Base-by-base conservation (phyloP, 1,140 invertebrate species). In the Pseudomyrmex dendroicus region DNA sequence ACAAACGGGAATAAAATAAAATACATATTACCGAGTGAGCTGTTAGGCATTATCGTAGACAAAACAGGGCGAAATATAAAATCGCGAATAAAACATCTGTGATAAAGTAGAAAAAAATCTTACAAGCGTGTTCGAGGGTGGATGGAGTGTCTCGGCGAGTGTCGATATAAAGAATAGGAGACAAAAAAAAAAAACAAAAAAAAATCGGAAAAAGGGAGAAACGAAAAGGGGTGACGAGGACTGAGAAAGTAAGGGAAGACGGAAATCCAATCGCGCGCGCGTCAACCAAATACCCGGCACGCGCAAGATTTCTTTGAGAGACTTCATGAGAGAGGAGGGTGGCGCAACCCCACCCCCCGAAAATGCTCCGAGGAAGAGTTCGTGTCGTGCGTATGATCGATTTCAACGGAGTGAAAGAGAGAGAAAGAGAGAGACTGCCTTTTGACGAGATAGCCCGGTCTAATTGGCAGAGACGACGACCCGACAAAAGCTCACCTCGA, bases 41-140 rank as follows among this genome's bases (percentile, higher is more conserved):
- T 85, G 63, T 66, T 35, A 83, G 67, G 68, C 67, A 74, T 89
- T 35, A 35, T 35, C 35, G 35, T 35, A 35, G 35, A 35, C 35
- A 35, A 70, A 54, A 48, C 63, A 77, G 84, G 78, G 84, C 62
- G 89, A 70, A 35, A 35, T 80, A 84, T 84, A 83, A 89, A 80
- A 82, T 84, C 80, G 87, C 85, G 88, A 91, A 91, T 89, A 85
- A 94, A 93, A 94, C 93, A 94, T 94, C 93, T 94, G 93, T 94
- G 93, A 94, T 94, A 94, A 93, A 91, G 87, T 86, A 90, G 86
- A 89, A 92, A 92, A 89, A 92, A 92, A 92, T 90, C 91, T 91
- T 92, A 91, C 87, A 87, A 85, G 87, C 89, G 91, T 92, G 90
- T 90, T 91, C 87, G 90, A 84, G 82, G 82, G 73, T 85, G 83